Evolutionary conservation across 2,113 vertebrate species (phyloP), one percentile per base, ranked within the genome.

Genomic region (Entomyzon cyanotis): DNA sequence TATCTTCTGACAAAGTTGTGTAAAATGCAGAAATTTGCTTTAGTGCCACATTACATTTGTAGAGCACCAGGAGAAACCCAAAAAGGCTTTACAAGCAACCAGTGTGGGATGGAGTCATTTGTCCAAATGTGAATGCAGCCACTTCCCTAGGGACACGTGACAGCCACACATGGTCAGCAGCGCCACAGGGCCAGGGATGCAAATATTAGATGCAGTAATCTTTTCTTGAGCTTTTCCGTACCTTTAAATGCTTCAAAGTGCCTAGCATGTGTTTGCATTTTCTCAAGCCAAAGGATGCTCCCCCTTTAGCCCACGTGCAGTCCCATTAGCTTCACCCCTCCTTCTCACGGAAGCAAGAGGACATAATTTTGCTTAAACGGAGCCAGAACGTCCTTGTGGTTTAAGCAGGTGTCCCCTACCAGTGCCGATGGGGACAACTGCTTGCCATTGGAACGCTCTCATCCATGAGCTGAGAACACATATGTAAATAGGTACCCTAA

Each of bases 401-500:
- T 96, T 84, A 96, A 94, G 90, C 94, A 96, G 93, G 83, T 89
- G 84, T 94, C 58, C 88, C 82, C 58, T 65, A 41, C 89, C 88
- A 71, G 80, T 59, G 64, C 56, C 3, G 9, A 59, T n/a, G 47
- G 76, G 88, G 92, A 70, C 78, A 91, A 84, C 76, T 76, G 84
- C 71, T 95, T 79, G 85, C 87, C 37, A 4, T 82, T 87, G 87
- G 77, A 85, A 94, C 2, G 3, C 91, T 83, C 67, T 93, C 84
- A 65, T 84, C 93, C 80, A 47, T 67, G 81, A 89, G 78, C 53
- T 80, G 80, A 68, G 70, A 69, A 89, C 92, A 95, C 80, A 75
- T 89, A 92, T 91, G 93, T 96, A 96, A 95, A 96, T 92, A 93
- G 83, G 78, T 86, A 28, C 70, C 94, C 92, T 93, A 93, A 93